These are phyloP conservation scores for Metalampra italica DNA, from an alignment of 2,888 invertebrate species.

Conservation along the genomic window DNA sequence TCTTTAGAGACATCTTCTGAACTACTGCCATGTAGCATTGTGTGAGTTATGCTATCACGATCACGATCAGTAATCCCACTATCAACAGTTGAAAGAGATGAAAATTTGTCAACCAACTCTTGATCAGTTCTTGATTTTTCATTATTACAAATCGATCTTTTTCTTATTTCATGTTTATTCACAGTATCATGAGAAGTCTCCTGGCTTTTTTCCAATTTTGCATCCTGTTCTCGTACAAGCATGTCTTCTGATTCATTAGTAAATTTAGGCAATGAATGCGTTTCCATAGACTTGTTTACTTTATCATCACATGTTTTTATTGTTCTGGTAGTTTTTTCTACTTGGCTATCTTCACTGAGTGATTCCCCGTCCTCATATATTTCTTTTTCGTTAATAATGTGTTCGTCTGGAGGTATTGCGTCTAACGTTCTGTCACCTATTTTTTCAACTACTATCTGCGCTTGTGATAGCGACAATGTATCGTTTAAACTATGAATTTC, in stretches of 20 bases:
- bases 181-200: constrained; percentile 13
- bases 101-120: constrained; percentile 23
- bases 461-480: too few relatives aligned
- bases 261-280: constrained; percentile 21
- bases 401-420: constrained; percentile 1
- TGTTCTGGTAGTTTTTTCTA: constrained; percentile 13
- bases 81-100: constrained; percentile 35
- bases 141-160: constrained; percentile 19
- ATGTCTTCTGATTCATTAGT: constrained; percentile 34
- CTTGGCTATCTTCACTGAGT: constrained; percentile 29
- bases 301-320: constrained; percentile 15
- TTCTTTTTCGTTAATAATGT: constrained; percentile 19
- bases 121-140: constrained; percentile 4
- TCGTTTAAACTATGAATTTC: too few relatives aligned
- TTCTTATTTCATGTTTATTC: constrained; percentile 22
- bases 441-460: too few relatives aligned
- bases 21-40: constrained; percentile 47
- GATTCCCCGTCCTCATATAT: constrained; percentile 29
- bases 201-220: constrained; percentile 17
- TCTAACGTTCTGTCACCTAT: not conserved
- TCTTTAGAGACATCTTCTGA: constrained; percentile 68
- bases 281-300: not conserved
- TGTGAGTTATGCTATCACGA: constrained; percentile 33
- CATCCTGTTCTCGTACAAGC: constrained; percentile 30
- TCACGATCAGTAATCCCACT: constrained; percentile 39